Percentiles rank a stretch among this genome's conserved stretches.
Evolutionary conservation across 2,113 vertebrate species (phyloP).

Genomic region (Dicaeum eximium): DNA sequence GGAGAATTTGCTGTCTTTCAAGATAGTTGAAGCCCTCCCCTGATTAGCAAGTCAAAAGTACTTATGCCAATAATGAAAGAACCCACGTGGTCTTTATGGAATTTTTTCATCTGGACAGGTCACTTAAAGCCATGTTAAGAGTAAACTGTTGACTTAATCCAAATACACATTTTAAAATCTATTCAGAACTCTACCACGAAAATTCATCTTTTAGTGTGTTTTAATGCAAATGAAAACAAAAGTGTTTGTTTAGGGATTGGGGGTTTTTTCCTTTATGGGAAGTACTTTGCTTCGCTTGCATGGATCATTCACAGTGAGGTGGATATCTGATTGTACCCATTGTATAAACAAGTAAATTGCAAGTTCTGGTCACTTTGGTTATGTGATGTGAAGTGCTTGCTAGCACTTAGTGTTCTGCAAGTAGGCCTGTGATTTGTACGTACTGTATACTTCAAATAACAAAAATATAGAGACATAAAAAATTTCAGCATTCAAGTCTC

Average conservation of each 20-base stretch:
- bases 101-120: neutral
- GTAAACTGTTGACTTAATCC: neutral
- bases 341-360: neutral
- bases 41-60: neutral
- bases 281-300: neutral
- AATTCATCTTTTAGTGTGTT: neutral
- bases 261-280: neutral
- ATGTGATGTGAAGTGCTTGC: neutral
- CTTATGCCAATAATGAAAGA: neutral
- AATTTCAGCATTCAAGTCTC: neutral
- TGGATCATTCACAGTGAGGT: neutral
- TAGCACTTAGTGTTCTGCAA: neutral
- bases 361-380: neutral
- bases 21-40: neutral
- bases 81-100: rapidly evolving
- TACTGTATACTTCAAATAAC: neutral
- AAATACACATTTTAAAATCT: neutral
- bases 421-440: neutral
- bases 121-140: neutral
- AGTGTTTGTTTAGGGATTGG: neutral
- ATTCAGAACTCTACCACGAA: neutral
- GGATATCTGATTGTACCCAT: neutral
- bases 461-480: neutral
- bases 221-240: neutral
- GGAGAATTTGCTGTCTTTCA: neutral